Base-by-base conservation (phyloP, 1,140 invertebrate genomes). In the Belonocnema kinseyi region DNA sequence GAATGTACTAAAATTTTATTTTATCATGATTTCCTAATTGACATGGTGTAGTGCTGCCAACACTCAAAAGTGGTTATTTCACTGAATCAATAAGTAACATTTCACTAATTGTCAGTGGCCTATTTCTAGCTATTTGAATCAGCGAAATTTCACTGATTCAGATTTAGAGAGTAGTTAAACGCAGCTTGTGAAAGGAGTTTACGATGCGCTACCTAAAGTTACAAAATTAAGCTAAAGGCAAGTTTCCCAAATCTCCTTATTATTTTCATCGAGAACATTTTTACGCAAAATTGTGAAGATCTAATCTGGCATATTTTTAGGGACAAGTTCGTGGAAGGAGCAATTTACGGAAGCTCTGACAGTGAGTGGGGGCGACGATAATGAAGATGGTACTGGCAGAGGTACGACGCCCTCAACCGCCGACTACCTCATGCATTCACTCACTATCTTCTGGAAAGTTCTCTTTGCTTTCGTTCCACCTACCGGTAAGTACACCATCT, bases 381-480 rank as follows among this genome's bases (percentile, higher is more conserved):
- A 92, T 71, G 93, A 93, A 46, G 94, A 94, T n/a, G 95, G 94
- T 16, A 95, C 93, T 56, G 94, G 94, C 80, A 82, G 79, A 21
- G 72, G 71, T 6, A 91, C 92, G 58, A 90, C 94, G 50, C 97
- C 97, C 17, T 96, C 96, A 2, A 96, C 95, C 85, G 93, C 94
- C 40, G 98, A 99, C 91, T 99, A 99, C 91, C 93, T 99, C 56
- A 96, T 99, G 93, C 98, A 99, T 91, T 96, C 97, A 85, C 90
- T 99, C 58, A 99, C 98, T 12, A 93, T 99, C 54, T 98, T 99
- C 90, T 99, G 98, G 99, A 99, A 99, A 92, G 92, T 99, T 73
- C 89, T 99, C 33, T 99, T 99, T 91, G 98, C 98, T 61, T 98
- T 98, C 90, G 96, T 99, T 73, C 99, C 99, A 81, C 98, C 99